Conservation (phyloP, 2,113 vertebrate genomes). For the Gymnocephalus cernua region DNA sequence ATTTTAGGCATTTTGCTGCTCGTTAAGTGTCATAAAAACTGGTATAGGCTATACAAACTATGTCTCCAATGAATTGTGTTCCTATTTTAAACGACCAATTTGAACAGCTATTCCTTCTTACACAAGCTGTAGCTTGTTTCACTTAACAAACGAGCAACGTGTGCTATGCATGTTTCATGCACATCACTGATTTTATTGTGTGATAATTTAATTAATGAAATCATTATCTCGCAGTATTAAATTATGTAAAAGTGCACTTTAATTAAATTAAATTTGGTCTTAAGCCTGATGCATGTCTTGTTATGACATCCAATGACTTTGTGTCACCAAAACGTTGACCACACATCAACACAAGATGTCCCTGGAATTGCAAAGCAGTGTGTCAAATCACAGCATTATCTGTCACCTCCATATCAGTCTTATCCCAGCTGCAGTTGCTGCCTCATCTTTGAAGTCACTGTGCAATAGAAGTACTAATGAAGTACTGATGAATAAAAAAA, state of each 20-base stretch:
- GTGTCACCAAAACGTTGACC: conserved; percentile 25
- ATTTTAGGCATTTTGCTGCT: background rate
- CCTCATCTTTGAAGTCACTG: conserved; percentile 55
- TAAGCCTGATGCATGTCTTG: conserved; percentile 1
- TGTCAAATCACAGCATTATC: conserved; percentile 65
- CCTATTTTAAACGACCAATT: background rate
- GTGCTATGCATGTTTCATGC: conserved; percentile 53
- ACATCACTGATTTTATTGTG: conserved; percentile 41
- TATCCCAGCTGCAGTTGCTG: conserved; percentile 59
- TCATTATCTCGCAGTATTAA: background rate
- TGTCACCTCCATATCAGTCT: conserved; percentile 52
- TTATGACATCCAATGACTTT: conserved; percentile 20
- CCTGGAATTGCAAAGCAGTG: conserved; percentile 32
- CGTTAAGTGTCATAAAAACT: conserved; percentile 11
- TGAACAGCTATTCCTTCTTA: conserved; percentile 74
- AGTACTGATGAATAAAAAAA: conserved; percentile 51
- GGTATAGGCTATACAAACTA: background rate
- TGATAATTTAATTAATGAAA: background rate
- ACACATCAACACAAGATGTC: conserved; percentile 18
- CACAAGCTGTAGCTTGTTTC: conserved; percentile 47
- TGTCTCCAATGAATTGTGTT: background rate
- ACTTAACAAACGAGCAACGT: conserved; percentile 63
- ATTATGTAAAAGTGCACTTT: background rate
- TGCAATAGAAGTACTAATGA: conserved; percentile 64
- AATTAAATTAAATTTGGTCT: background rate